Evolutionary conservation across 2,113 vertebrate species (phyloP), one percentile per base, ranked within the genome.

Genomic region (Probosciger aterrimus): DNA sequence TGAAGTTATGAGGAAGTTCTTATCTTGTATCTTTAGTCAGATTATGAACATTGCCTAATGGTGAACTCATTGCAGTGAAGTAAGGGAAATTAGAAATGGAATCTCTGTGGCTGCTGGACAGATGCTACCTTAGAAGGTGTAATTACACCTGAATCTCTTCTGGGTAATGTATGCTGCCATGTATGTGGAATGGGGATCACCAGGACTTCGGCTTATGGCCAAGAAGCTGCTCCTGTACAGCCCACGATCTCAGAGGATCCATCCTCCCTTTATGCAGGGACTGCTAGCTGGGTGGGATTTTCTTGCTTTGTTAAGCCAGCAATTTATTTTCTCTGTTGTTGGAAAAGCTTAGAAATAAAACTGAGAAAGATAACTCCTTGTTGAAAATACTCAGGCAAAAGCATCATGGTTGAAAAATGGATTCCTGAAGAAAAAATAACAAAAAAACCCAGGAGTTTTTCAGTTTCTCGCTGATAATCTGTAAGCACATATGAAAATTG

Each of bases 371-470:
- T 50, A 2, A 0, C 22, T 71, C 83, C 22, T 52, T 1, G 0
- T 4, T 62, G 41, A 22, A 79, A 75, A 57, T 27, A 63, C 27
- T 44, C 37, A 69, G 46, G 49, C 8, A 47, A 33, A 96, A 68
- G 17, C 18, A 15, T 28, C 11, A 0, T 1, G 1, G 43, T 18
- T 64, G 55, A 41, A 49, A 76, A 71, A 63, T 0, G 4, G n/a
- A 60, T 33, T 41, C 18, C 11, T 39, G 57, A 70, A 68, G 23
- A 39, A 67, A 90, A 67, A 13, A n/a, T 19, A 41, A 74, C 15
- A 22, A 33, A 70, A 30, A 31, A 50, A 82, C 28, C 80, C 39
- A 71, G 74, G 86, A 81, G 53, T 18, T 28, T 91, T 92, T 84
- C 27, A 11, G 28, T 75, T 93, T 75, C 55, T 78, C 11, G 11